A percentile compares a stretch with the other conserved stretches of the same genome.
Conservation (phyloP, 2,797 vertebrate species). For the Thripadectes ignobilis region DNA sequence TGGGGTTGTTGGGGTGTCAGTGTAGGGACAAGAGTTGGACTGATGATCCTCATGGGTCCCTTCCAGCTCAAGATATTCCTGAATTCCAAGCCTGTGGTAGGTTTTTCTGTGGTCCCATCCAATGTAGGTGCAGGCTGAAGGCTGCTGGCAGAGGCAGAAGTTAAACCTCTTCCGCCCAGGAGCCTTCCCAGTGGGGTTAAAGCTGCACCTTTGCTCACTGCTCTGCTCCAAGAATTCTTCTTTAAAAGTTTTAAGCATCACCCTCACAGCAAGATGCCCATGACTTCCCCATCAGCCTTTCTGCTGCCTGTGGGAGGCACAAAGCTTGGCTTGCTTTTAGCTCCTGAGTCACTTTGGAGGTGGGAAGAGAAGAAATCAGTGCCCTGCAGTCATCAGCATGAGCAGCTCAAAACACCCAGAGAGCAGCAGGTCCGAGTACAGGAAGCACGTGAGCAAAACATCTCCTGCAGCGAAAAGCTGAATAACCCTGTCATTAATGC, state of each 20-base stretch:
- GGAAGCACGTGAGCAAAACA: not conserved
- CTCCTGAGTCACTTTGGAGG: not conserved
- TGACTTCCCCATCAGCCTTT: not conserved
- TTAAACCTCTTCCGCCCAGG: not conserved
- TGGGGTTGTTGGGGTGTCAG: not conserved
- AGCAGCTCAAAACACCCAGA: not conserved
- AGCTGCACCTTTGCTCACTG: fast-evolving
- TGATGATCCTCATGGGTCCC: not conserved
- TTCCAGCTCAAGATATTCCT: not conserved
- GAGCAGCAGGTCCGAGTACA: not conserved
- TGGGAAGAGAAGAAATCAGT: not conserved
- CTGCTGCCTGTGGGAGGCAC: not conserved
- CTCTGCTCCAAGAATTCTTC: not conserved
- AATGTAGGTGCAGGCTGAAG: not conserved
- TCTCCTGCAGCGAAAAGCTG: not conserved
- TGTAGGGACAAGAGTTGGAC: not conserved
- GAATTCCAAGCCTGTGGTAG: not conserved
- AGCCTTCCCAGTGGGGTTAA: fast-evolving
- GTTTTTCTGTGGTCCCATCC: not conserved
- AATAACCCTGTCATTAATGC: not conserved
- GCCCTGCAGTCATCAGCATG: not conserved
- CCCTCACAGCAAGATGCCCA: not conserved
- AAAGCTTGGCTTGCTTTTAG: not conserved
- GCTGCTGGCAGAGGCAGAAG: not conserved
- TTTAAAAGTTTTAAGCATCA: not conserved